Conservation (phyloP, 2,797 vertebrate genomes). For the Eulemur mongoz region DNA sequence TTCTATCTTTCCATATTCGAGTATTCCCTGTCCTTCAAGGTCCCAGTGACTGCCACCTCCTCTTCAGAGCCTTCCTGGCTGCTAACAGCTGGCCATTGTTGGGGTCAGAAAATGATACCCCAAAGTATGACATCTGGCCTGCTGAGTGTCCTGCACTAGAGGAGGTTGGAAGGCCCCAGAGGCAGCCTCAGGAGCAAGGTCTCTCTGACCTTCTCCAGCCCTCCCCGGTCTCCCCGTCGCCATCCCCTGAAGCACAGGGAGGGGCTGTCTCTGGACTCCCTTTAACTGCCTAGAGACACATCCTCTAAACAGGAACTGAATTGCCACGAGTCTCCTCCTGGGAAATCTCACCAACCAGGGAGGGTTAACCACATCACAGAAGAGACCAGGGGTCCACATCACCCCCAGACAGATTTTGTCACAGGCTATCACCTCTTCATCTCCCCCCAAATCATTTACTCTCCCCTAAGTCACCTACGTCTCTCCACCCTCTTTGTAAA, state of each 20-base stretch:
- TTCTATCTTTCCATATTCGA: neutral
- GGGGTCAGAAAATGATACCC: neutral
- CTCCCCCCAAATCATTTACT: neutral
- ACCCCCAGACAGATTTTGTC: neutral
- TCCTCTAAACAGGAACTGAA: neutral
- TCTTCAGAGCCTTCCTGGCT: neutral
- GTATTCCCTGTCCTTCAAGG: neutral
- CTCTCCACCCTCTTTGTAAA: neutral
- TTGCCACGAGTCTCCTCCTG: no score
- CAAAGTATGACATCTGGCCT: neutral
- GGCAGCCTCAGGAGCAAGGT: neutral
- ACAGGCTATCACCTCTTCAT: neutral
- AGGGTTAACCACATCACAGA: neutral
- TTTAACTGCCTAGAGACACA: neutral
- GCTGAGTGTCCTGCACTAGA: neutral
- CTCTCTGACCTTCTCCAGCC: neutral
- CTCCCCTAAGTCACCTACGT: neutral
- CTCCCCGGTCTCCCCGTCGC: neutral
- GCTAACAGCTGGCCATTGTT: neutral
- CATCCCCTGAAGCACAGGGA: neutral
- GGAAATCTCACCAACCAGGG: no score
- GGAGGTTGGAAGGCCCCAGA: neutral
- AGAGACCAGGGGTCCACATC: neutral
- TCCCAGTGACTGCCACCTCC: neutral
- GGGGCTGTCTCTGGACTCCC: neutral